Base-by-base conservation (phyloP, 1,140 invertebrate species). In the Heliconius melpomene region DNA sequence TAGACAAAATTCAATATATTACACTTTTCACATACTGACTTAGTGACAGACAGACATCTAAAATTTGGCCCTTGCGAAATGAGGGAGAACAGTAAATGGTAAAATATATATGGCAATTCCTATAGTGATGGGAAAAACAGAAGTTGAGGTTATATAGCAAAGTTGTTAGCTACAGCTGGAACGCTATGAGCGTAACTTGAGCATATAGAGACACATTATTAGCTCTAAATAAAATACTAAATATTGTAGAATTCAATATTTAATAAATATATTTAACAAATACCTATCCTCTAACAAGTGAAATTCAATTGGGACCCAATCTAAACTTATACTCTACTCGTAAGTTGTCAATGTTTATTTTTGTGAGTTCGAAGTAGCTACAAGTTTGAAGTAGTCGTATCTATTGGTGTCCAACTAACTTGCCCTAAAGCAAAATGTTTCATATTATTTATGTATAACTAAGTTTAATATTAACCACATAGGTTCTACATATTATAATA, bases 341-440 rank as follows among this genome's bases (percentile, higher is more conserved):
- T 32, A 75, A 57, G 74, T 75, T 75, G 70, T 57, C 60, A 29
- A 46, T 78, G 76, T 70, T 72, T 73, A 78, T 71, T 78, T 78
- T 77, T 36, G 40, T 38, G 8, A 78, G 76, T 40, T 52, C 70
- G 66, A 50, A 70, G 76, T 50, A 78, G 72, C 76, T 77, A 78
- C 70, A 78, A 78, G 70, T 78, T 78, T 26, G 66, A 71, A 26
- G 40, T 40, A 26, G n/a, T 26, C 60, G 60, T 77, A 26, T 71
- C 70, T 72, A 66, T 60, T 60, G 57, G n/a, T 60, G 23, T 16
- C 57, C 57, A 29, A 66, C 11, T n/a, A 66, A 16, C 60, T 66
- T 66, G 23, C 60, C 60, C 26, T 9, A 66, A 11, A 66, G 60
- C 11, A 66, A 66, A 66, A 16, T 60, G 57, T n/a, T 60, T 13